These are phyloP conservation scores for Quadriops clusia DNA, from an alignment of 2,888 invertebrate genomes.

Conservation along the genomic window DNA sequence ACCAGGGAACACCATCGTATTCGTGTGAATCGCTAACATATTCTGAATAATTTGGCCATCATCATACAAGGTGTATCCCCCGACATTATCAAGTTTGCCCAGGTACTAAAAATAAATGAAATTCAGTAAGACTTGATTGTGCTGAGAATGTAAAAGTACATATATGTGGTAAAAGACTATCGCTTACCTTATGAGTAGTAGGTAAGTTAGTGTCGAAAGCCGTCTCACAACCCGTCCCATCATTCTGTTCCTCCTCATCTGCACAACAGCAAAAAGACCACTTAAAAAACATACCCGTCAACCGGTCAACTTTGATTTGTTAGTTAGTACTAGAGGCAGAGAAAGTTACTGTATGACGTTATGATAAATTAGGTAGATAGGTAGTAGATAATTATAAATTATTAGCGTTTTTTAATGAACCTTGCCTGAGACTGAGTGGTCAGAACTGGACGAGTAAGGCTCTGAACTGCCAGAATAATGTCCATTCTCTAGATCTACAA, in stretches of 20 bases:
- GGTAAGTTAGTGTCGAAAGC: conserved; percentile 33
- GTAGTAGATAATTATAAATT: conserved; percentile 9
- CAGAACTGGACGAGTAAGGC: conserved; percentile 10
- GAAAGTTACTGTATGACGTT: no score
- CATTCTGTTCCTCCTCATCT: conserved; percentile 18
- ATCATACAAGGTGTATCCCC: conserved; percentile 34
- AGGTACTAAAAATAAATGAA: conserved; percentile 27
- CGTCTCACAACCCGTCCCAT: conserved; percentile 16
- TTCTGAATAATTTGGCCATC: conserved; percentile 27
- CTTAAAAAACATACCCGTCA: no score
- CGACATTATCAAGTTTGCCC: conserved; percentile 30
- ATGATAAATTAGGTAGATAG: neutral
- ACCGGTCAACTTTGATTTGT: no score
- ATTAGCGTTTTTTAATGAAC: no score
- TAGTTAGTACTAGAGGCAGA: no score
- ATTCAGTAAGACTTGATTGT: neutral
- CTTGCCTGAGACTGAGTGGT: no score
- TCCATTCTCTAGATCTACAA: conserved; percentile 7
- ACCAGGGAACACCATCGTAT: conserved; percentile 60
- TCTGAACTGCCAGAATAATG: conserved; percentile 8
- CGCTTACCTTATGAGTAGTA: conserved; percentile 30
- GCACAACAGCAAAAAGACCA: conserved; percentile 4
- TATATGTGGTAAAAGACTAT: neutral
- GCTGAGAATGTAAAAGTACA: neutral
- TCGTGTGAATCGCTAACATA: conserved; percentile 31